Evolutionary conservation across 1,140 invertebrate species (phyloP), one percentile per base, ranked within the genome.

Genomic region (Neodiprion virginianus): DNA sequence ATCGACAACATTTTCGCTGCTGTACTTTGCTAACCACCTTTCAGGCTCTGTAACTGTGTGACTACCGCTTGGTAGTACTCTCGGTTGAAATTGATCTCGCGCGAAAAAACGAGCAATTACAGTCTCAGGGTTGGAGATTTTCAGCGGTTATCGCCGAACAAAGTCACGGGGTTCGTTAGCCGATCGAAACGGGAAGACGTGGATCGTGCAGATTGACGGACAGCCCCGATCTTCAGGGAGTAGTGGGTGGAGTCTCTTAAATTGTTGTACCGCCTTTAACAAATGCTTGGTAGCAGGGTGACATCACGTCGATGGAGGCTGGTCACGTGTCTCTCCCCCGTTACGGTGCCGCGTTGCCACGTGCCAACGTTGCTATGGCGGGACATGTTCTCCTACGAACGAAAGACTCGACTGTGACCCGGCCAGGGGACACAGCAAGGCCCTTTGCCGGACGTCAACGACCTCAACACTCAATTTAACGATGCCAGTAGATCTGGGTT

Each of bases 201-300:
- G 53, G 11, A 17, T 61, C 8, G n/a, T 14, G n/a, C 2, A 40
- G n/a, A 8, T 5, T 8, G 53, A 61, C 53, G 53, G 53, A 61
- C n/a, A 61, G 11, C 53, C 11, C 11, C n/a, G 11, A 40, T 40
- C 28, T 40, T 40, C 28, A 40, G 28, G 28, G 28, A 81, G 79
- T 81, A 78, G 79, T 84, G 84, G 85, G 85, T 86, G 85, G 84
- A 86, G 85, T 86, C 84, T 83, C 79, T 76, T 74, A 77, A 79
- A 80, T 76, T 82, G 80, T 86, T 81, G 85, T 86, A 86, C 85
- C 85, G 85, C 85, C 85, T 85, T 86, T 86, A 84, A 83, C 80
- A 84, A 85, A 86, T 86, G 84, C 83, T 86, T 83, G 76, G 81
- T 77, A 85, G 70, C 78, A 82, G 83, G 84, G 65, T 71, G 81